phyloP scores from a whole-genome alignment of 2,797 vertebrate genomes.

The Sternarchorhynchus goeldii region DNA sequence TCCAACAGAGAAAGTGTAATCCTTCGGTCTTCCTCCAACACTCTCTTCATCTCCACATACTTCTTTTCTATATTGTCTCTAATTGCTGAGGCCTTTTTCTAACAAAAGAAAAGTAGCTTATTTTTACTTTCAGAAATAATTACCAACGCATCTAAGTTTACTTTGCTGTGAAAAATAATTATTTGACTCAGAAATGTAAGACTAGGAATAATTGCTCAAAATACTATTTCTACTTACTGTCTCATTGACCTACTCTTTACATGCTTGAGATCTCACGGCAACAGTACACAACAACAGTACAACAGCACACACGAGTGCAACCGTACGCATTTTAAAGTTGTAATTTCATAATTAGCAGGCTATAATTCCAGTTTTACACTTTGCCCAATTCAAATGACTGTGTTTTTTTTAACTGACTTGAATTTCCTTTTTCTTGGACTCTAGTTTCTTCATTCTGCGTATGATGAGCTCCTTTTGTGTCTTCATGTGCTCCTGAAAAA shows the following conservation, averaged over 20 bases:
- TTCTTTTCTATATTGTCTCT: slow-evolving; percentile 67
- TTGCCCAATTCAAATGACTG: not conserved
- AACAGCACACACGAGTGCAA: too few relatives aligned
- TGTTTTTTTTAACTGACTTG: slow-evolving; percentile 60
- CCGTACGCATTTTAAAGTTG: too few relatives aligned
- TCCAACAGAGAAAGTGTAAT: slow-evolving; percentile 73
- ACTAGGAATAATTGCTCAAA: too few relatives aligned
- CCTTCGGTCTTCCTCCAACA: slow-evolving; percentile 73
- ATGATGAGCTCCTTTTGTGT: slow-evolving; percentile 71
- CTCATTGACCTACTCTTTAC: too few relatives aligned
- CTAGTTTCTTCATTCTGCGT: slow-evolving; percentile 72
- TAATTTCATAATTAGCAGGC: too few relatives aligned
- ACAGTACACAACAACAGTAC: too few relatives aligned
- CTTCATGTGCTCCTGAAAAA: slow-evolving; percentile 65
- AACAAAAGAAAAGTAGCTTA: not conserved
- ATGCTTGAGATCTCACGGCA: too few relatives aligned
- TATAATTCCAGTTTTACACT: not conserved
- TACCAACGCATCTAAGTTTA: not conserved
- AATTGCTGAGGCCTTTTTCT: slow-evolving; percentile 71
- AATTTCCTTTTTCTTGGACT: slow-evolving; percentile 71
- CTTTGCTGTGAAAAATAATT: too few relatives aligned
- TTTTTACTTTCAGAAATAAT: not conserved
- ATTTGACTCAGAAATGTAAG: too few relatives aligned
- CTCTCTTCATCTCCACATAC: slow-evolving; percentile 72
- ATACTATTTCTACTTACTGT: too few relatives aligned